A percentile compares a stretch with the other conserved stretches of the same genome.
Evolutionary conservation across 2,113 vertebrate species (phyloP).

Genomic region (Phaethornis superciliosus): DNA sequence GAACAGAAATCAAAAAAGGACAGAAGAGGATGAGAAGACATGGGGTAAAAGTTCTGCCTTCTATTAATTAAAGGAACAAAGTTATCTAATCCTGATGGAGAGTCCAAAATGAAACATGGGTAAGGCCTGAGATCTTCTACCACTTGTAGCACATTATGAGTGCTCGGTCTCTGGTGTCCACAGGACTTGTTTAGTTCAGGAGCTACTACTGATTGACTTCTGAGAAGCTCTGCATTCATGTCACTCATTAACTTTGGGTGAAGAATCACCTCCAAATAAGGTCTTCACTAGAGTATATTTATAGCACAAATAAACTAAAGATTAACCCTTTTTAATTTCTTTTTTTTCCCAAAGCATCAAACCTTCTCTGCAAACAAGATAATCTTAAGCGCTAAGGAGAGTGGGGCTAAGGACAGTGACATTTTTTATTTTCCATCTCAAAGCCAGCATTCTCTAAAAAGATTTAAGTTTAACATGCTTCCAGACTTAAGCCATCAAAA

Average conservation of each 20-base stretch:
- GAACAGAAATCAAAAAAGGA: slow-evolving; percentile 63
- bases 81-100: slow-evolving; percentile 20
- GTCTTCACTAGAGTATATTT: background rate
- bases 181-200: slow-evolving; percentile 35
- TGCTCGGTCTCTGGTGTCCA: background rate
- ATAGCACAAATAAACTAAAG: background rate
- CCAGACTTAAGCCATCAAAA: background rate
- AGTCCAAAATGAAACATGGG: background rate
- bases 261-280: background rate
- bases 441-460: background rate
- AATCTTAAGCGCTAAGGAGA: background rate
- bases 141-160: background rate
- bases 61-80: slow-evolving; percentile 66
- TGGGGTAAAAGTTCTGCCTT: slow-evolving; percentile 61
- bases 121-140: background rate
- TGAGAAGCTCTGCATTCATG: slow-evolving; percentile 13
- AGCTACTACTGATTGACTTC: background rate
- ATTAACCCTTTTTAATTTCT: background rate
- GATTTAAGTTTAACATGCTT: background rate
- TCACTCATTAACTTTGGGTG: background rate
- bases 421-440: background rate
- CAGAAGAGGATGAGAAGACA: slow-evolving; percentile 59
- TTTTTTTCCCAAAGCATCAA: background rate
- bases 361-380: background rate
- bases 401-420: background rate